A percentile compares a stretch with the other conserved stretches of the same genome.
Conservation (phyloP, 2,797 vertebrate species). For the Lepus oiostolus region DNA sequence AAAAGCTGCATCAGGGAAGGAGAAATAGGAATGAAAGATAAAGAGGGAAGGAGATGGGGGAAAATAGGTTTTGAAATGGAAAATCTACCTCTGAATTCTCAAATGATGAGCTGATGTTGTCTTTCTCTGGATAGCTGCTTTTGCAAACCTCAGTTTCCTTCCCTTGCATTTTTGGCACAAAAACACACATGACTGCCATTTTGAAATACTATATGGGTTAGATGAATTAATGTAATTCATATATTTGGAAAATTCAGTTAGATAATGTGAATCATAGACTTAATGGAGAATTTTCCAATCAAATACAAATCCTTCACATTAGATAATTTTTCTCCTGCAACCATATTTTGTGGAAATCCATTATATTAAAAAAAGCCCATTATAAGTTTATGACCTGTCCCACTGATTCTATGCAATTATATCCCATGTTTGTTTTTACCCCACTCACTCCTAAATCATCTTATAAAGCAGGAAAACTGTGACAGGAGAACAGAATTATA, state of each 20-base stretch:
- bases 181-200: not conserved
- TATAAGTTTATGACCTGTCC: not conserved
- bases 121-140: not conserved
- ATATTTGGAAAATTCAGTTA: not conserved
- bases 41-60: accelerated
- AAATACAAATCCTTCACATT: not conserved
- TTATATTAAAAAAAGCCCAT: no score
- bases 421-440: not conserved
- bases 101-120: not conserved
- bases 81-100: not conserved
- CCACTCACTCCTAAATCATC: not conserved
- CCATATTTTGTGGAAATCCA: not conserved
- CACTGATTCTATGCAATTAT: not conserved
- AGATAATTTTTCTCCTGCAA: not conserved
- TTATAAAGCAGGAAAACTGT: not conserved
- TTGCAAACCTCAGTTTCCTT: not conserved
- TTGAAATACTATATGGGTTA: not conserved
- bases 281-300: not conserved
- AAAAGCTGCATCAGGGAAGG: not conserved
- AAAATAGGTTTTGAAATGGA: not conserved
- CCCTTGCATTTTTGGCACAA: not conserved
- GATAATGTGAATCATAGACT: not conserved
- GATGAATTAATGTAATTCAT: constrained; percentile 5
- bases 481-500: not conserved
- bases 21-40: not conserved